Evolutionary conservation across 2,888 invertebrate genomes (phyloP).

Genomic region (Theristus sp.): DNA sequence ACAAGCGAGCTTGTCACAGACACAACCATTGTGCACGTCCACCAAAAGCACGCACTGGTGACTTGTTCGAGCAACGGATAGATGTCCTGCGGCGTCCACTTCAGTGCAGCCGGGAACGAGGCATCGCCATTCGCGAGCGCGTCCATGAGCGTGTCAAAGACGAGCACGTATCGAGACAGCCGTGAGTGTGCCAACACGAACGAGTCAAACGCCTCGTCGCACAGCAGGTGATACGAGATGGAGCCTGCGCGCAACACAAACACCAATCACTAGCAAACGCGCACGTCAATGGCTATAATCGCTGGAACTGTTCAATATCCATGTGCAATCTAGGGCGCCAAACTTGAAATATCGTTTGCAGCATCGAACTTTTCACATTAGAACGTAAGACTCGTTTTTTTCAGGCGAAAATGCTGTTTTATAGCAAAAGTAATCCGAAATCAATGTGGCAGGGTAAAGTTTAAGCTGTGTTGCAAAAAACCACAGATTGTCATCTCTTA

Average conservation of each 20-base stretch:
- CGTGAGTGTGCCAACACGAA: background rate
- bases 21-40: background rate
- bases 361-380: too few relatives aligned
- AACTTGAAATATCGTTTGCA: too few relatives aligned
- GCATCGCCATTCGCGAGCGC: background rate
- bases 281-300: too few relatives aligned
- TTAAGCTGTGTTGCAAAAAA: too few relatives aligned
- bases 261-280: background rate
- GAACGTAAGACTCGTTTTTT: too few relatives aligned
- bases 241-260: background rate
- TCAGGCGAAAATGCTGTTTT: too few relatives aligned
- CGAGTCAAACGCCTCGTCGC: background rate
- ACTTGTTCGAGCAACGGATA: conserved; percentile 8
- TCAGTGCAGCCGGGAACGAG: background rate
- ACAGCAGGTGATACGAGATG: background rate
- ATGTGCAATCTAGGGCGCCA: too few relatives aligned
- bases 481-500: too few relatives aligned
- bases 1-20: background rate
- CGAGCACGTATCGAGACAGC: background rate
- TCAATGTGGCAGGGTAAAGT: too few relatives aligned
- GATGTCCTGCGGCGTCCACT: conserved; percentile 3
- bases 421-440: too few relatives aligned
- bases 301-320: too few relatives aligned
- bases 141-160: background rate
- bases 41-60: conserved; percentile 4